phyloP scores from a whole-genome alignment of 2,113 vertebrate species.

The Anarrhichthys ocellatus region DNA sequence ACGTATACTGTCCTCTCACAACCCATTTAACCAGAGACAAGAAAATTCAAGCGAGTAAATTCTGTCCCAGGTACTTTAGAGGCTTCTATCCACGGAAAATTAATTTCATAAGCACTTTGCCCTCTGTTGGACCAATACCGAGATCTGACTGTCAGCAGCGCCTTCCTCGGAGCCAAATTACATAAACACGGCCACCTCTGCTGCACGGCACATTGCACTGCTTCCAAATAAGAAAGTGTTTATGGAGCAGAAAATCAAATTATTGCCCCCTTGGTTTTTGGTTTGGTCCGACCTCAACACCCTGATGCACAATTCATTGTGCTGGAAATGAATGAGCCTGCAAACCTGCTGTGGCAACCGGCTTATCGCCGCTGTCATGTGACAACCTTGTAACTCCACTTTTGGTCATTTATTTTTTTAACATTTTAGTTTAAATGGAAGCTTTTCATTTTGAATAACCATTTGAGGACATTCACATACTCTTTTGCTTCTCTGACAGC shows the following conservation, averaged over 20 bases:
- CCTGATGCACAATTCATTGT: conserved; percentile 67
- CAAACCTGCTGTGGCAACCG: conserved; percentile 51
- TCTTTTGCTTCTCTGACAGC: neutral
- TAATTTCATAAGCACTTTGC: conserved; percentile 68
- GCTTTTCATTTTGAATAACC: neutral
- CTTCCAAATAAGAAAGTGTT: conserved; percentile 79
- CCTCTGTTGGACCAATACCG: conserved; percentile 56
- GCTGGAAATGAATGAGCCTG: conserved; percentile 74
- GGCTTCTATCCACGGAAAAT: conserved; percentile 65
- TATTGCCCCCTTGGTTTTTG: conserved; percentile 73
- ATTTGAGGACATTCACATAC: neutral
- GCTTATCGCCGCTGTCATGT: conserved; percentile 41
- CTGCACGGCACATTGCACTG: conserved; percentile 66
- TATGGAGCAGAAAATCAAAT: conserved; percentile 83
- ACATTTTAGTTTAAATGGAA: conserved; percentile 3
- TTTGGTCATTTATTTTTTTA: conserved; percentile 21
- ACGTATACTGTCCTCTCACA: conserved; percentile 25
- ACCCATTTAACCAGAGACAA: conserved; percentile 61
- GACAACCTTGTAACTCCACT: conserved; percentile 36
- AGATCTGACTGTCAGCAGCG: conserved; percentile 64
- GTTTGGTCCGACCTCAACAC: conserved; percentile 70
- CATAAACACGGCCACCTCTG: conserved; percentile 71
- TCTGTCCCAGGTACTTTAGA: conserved; percentile 40
- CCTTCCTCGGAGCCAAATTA: conserved; percentile 69
- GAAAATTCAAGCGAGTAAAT: conserved; percentile 53